Conservation (phyloP, 1,140 invertebrate genomes). For the Eciton burchellii region DNA sequence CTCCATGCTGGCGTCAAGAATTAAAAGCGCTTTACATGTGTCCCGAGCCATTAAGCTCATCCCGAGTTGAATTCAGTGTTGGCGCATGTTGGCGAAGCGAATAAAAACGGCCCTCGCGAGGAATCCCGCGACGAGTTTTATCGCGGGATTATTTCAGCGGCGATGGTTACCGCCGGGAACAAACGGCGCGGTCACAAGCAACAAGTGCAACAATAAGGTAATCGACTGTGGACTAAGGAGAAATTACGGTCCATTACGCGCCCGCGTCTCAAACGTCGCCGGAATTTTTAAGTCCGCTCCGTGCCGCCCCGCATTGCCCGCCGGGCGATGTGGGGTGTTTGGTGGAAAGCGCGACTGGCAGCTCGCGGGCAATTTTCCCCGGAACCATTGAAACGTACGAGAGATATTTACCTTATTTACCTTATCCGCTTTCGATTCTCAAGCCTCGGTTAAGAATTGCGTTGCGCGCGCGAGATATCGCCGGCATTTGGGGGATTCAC, state of each 20-base stretch:
- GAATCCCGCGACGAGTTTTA: slow-evolving; percentile 55
- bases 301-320: not conserved
- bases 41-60: slow-evolving; percentile 51
- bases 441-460: not conserved
- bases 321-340: slow-evolving; percentile 14
- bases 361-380: slow-evolving; percentile 21
- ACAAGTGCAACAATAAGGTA: slow-evolving; percentile 66
- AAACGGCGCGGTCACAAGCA: slow-evolving; percentile 45
- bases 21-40: slow-evolving; percentile 58
- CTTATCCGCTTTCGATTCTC: not conserved
- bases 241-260: slow-evolving; percentile 64
- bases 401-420: slow-evolving; percentile 35
- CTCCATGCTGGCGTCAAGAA: slow-evolving; percentile 46
- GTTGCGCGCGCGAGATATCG: not conserved
- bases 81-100: slow-evolving; percentile 28
- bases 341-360: slow-evolving; percentile 2
- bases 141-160: slow-evolving; percentile 49
- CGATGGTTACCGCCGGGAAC: slow-evolving; percentile 47
- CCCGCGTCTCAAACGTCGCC: slow-evolving; percentile 53
- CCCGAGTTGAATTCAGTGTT: slow-evolving; percentile 57
- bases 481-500: not conserved
- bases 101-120: slow-evolving; percentile 44
- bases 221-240: slow-evolving; percentile 65
- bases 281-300: slow-evolving; percentile 59
- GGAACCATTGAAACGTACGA: not conserved